These are phyloP conservation scores for Hylyphantes graminicola DNA, from an alignment of 1,140 invertebrate genomes.

Conservation along the genomic window DNA sequence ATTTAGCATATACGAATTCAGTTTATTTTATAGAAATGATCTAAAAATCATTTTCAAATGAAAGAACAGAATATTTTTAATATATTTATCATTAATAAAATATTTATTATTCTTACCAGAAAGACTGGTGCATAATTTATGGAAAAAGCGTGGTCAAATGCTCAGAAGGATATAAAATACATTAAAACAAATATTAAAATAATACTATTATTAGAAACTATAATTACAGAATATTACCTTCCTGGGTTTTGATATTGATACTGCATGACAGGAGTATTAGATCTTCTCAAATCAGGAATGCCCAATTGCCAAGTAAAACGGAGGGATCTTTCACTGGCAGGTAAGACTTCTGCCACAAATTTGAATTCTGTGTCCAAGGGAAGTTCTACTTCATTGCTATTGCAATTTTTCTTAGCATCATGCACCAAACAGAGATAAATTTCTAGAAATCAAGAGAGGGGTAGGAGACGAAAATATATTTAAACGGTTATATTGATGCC, in stretches of 20 bases:
- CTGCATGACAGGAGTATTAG: constrained; percentile 25
- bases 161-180: too few relatives aligned
- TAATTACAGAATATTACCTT: constrained; percentile 22
- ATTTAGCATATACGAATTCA: too few relatives aligned
- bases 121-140: too few relatives aligned
- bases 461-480: neutral
- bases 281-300: constrained; percentile 20
- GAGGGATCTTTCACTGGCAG: constrained; percentile 33
- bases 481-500: too few relatives aligned
- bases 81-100: too few relatives aligned
- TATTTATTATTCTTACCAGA: too few relatives aligned
- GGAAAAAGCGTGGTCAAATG: too few relatives aligned
- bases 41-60: too few relatives aligned
- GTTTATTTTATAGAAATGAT: too few relatives aligned
- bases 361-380: constrained; percentile 25
- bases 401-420: constrained; percentile 9
- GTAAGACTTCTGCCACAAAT: constrained; percentile 33
- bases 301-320: constrained; percentile 47
- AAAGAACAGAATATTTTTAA: too few relatives aligned
- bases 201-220: too few relatives aligned
- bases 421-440: constrained; percentile 7
- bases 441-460: neutral
- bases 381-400: constrained; percentile 11
- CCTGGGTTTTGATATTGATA: constrained; percentile 44
- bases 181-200: too few relatives aligned